Evolutionary conservation across 2,888 invertebrate species (phyloP), one percentile per base, ranked within the genome.

Genomic region (Limulus polyphemus): DNA sequence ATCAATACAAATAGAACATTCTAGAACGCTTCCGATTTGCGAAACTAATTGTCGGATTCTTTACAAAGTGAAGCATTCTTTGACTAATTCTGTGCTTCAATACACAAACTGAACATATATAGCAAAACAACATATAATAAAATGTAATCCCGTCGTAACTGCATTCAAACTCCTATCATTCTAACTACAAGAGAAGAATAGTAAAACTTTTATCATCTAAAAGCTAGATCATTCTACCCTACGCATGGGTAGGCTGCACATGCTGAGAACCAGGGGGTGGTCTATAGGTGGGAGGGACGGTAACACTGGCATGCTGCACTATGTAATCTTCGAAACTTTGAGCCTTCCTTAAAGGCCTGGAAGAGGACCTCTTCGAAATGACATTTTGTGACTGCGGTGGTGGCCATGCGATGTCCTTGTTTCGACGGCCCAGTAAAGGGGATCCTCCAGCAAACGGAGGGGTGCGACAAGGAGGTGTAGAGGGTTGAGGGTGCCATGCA

Each of bases 211-310:
- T 32, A 2, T 32, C 7, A 32, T 32, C 32, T 32, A 32, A 3
- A 3, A 32, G 5, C 32, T 32, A 32, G 3, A 32, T 32, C 3
- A 32, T 7, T 32, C 32, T 32, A 32, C 32, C 3, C 32, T 32
- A 32, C 32, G 32, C 32, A 32, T 32, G 3, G 32, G 32, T 5
- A 32, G 32, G 32, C 14, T 66, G 64, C 11, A 72, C 67, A 70
- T 72, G 69, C 70, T 74, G 65, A 68, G 70, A 69, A 16, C 67
- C 64, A n/a, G 69, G 71, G 10, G 71, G 70, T 52, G 70, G 64
- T 51, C 71, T 61, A 58, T 71, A 71, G 16, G 69, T 69, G 48
- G 66, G 69, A 32, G 70, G 68, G 5, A 68, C 64, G 16, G 62
- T 67, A 49, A 61, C 61, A 16, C 62, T 63, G 10, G 65, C 65